phyloP scores from a whole-genome alignment of 2,888 invertebrate genomes.

The Baccha elongata region DNA sequence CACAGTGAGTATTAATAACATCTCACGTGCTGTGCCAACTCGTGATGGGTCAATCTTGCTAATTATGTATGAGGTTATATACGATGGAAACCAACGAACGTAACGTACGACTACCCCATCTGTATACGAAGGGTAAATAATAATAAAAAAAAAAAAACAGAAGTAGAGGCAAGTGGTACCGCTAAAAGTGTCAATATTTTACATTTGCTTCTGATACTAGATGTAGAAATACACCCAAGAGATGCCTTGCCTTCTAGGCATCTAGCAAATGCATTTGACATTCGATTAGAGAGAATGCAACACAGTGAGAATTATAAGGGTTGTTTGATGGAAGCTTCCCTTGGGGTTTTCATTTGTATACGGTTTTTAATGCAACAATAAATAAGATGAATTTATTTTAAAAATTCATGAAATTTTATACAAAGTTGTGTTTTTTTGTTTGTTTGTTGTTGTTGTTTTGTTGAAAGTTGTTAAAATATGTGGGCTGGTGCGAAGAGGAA shows the following conservation, averaged over 20 bases:
- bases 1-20: constrained; percentile 5
- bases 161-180: constrained; percentile 16
- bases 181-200: constrained; percentile 57
- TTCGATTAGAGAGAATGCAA: constrained; percentile 56
- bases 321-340: constrained; percentile 17
- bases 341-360: constrained; percentile 7
- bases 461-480: not conserved
- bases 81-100: constrained; percentile 1
- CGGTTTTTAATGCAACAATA: constrained; percentile 22
- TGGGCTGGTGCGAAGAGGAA: not conserved
- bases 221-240: not conserved
- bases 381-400: constrained; percentile 37
- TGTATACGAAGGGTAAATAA: constrained; percentile 31
- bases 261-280: constrained; percentile 52
- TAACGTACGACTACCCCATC: not conserved
- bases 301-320: constrained; percentile 6
- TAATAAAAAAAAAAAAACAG: constrained; percentile 22
- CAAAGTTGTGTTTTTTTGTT: constrained; percentile 11
- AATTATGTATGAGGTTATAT: constrained; percentile 37
- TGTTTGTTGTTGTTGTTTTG: not conserved
- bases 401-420: constrained; percentile 43
- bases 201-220: constrained; percentile 8
- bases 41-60: constrained; percentile 64
- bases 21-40: constrained; percentile 43
- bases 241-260: not conserved